Base-by-base conservation (phyloP, 2,888 invertebrate genomes). In the Agrochola litura region DNA sequence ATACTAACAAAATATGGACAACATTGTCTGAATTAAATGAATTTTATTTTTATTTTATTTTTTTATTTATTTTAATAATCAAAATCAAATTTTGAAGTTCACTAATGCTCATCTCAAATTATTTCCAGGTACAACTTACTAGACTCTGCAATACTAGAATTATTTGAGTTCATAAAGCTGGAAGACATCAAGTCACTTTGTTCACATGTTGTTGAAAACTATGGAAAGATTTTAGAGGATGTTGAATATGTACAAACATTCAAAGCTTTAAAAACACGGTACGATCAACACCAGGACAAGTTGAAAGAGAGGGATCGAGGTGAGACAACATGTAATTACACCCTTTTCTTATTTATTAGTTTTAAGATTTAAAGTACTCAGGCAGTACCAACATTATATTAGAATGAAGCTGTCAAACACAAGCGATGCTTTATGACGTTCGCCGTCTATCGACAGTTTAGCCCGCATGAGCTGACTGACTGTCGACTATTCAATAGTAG, bases 181-280 rank as follows among this genome's bases (percentile, higher is more conserved):
- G 99, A 99, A 97, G 99, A 99, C 94, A 98, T 99, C 81, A 99
- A 99, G 95, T 98, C 98, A 63, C 97, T 99, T 89, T 99, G 98
- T 97, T 98, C 98, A 80, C 99, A 99, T 95, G 98, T 99, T 87
- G 99, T 99, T 88, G 99, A 99, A 96, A 99, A 98, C 95, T 99
- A 99, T 95, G 99, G 99, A 90, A 99, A 99, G 96, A 98, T 98
- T 90, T 97, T 99, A 92, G 99, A 99, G 94, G 98, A 98, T 92
- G 98, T 99, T 91, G 98, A 99, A 94, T 99, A 99, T 97, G 99
- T 99, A 91, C 99, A 99, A 97, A 99, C 99, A 56, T 99, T 99
- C 96, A 99, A 99, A 96, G 98, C 98, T 87, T 97, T 99, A 89
- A 99, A 99, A 96, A 95, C 97, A 88, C 97, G 98, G 86, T 99